These are phyloP conservation scores for Myotis yumanensis DNA, from an alignment of 2,113 vertebrate species.

Conservation along the genomic window DNA sequence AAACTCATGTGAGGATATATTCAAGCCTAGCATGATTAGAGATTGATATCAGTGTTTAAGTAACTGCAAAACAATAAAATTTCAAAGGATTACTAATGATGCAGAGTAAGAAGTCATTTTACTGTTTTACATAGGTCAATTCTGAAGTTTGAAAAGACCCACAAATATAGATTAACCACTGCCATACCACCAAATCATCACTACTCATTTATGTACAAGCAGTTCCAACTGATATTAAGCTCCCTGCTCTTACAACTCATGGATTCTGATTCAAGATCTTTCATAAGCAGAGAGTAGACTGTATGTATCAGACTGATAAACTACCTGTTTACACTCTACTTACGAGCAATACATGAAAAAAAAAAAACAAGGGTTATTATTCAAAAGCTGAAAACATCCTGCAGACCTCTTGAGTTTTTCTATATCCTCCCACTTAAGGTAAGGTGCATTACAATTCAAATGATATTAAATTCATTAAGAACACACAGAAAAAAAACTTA, in stretches of 20 bases:
- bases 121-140: conserved; percentile 7
- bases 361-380: neutral
- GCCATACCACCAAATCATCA: neutral
- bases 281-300: neutral
- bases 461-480: neutral
- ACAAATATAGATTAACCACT: neutral
- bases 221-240: neutral
- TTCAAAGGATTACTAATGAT: conserved; percentile 17
- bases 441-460: neutral
- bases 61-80: conserved; percentile 42
- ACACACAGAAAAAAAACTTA: conserved; percentile 1
- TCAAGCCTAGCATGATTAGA: neutral
- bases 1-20: neutral
- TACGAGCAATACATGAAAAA: neutral
- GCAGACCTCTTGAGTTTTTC: neutral
- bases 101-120: neutral
- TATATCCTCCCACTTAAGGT: neutral
- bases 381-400: neutral
- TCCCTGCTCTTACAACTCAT: neutral
- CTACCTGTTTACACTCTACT: neutral
- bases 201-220: neutral
- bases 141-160: conserved; percentile 31
- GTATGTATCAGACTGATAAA: neutral
- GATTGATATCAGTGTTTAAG: neutral
- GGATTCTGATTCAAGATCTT: neutral